Evolutionary conservation across 1,140 invertebrate species (phyloP).

Genomic region (Drosophila sp.): DNA sequence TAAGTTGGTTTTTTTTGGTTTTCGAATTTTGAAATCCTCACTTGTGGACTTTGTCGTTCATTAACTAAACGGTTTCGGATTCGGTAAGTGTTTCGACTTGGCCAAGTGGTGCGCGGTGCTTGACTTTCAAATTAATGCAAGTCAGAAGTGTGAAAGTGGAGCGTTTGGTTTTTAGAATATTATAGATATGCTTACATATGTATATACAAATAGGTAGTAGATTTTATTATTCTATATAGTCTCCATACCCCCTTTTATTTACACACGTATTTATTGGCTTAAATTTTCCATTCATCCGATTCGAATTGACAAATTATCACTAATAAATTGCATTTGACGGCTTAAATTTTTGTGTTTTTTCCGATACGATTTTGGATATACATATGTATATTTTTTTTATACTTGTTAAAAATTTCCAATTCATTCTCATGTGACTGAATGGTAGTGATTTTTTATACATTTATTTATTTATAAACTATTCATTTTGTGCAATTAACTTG

Average conservation of each 20-base stretch:
- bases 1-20: background rate
- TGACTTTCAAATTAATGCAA: conserved; percentile 1
- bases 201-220: too few relatives aligned
- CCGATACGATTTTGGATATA: background rate
- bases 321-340: conserved; percentile 1
- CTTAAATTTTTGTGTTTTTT: background rate
- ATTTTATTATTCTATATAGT: too few relatives aligned
- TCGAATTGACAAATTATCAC: background rate
- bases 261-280: background rate
- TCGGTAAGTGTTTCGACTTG: conserved; percentile 4
- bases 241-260: too few relatives aligned
- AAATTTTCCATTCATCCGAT: background rate
- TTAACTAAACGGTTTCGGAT: conserved; percentile 2
- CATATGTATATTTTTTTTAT: background rate
- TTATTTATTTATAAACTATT: conserved; percentile 48
- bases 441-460: background rate
- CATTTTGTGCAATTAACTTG: conserved; percentile 74
- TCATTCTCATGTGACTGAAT: background rate
- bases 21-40: conserved; percentile 4
- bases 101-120: background rate
- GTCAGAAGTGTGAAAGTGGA: conserved; percentile 10
- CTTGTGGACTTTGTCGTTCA: background rate
- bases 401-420: background rate
- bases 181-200: background rate
- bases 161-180: background rate